phyloP scores from a whole-genome alignment of 2,113 vertebrate species.

The Notechis scutatus region DNA sequence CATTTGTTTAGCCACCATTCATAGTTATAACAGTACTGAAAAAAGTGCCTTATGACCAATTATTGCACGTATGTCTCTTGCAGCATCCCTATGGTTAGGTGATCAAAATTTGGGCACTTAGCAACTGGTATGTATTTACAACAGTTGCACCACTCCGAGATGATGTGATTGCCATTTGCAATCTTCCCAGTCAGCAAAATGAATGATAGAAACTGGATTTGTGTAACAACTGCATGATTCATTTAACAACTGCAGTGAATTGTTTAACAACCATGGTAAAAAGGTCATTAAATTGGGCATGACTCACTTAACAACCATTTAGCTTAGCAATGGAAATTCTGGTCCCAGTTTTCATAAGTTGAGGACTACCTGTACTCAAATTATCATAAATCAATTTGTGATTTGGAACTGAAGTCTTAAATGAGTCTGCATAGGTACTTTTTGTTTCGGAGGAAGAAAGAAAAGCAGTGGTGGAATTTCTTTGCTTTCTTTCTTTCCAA shows the following conservation, averaged over 20 bases:
- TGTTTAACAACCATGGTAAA: too few relatives aligned
- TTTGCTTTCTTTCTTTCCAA: not conserved
- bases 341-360: not conserved
- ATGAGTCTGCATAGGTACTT: not conserved
- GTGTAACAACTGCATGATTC: too few relatives aligned
- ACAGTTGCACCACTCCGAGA: too few relatives aligned
- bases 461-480: not conserved
- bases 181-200: too few relatives aligned
- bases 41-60: not conserved
- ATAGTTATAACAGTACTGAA: not conserved
- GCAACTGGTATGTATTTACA: too few relatives aligned
- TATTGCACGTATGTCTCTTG: too few relatives aligned
- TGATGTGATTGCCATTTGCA: too few relatives aligned
- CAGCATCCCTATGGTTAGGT: too few relatives aligned
- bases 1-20: not conserved
- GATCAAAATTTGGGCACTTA: too few relatives aligned
- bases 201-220: too few relatives aligned
- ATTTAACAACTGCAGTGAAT: too few relatives aligned
- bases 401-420: not conserved
- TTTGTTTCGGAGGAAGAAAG: not conserved
- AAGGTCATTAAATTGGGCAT: too few relatives aligned
- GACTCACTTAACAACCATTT: not conserved
- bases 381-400: not conserved
- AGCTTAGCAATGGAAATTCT: not conserved
- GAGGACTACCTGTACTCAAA: not conserved